These are phyloP conservation scores for Eidolon dupreanum DNA, from an alignment of 2,797 vertebrate genomes.

Conservation along the genomic window DNA sequence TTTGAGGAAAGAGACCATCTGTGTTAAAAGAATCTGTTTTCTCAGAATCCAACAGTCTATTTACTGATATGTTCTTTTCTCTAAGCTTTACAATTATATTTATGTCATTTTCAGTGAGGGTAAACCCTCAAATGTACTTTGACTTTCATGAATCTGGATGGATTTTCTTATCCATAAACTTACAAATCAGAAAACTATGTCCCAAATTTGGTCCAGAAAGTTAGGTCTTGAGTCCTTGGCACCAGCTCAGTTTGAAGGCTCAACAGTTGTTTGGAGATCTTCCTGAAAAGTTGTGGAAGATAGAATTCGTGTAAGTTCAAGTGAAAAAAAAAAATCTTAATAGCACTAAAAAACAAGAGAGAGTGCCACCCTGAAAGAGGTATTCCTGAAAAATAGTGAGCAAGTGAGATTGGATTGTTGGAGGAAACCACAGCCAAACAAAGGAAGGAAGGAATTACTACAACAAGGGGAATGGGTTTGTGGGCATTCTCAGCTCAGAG, in stretches of 20 bases:
- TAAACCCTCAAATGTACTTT: background rate
- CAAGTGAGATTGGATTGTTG: background rate
- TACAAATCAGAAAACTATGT: slow-evolving; percentile 7
- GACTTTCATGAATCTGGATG: background rate
- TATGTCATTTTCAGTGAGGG: background rate
- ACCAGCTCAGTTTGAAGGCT: background rate
- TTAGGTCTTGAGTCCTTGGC: background rate
- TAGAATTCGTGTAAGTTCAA: background rate
- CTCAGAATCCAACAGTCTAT: background rate
- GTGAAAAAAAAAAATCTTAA: slow-evolving; percentile 34
- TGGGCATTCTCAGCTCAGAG: background rate
- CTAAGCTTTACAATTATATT: slow-evolving; percentile 8
- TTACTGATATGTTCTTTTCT: background rate
- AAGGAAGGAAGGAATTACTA: background rate
- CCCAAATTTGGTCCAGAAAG: slow-evolving; percentile 23
- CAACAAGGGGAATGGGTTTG: background rate
- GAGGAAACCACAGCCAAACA: background rate
- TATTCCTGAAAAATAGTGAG: background rate
- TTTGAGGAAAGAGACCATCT: background rate
- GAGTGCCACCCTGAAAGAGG: background rate
- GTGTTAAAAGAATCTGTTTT: background rate
- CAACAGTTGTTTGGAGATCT: background rate
- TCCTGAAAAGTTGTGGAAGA: background rate
- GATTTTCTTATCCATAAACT: background rate
- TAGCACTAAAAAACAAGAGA: background rate